Percentiles rank a stretch among this genome's conserved stretches.
phyloP scores from a whole-genome alignment of 2,797 vertebrate species.

The Rhyacichthys aspro region DNA sequence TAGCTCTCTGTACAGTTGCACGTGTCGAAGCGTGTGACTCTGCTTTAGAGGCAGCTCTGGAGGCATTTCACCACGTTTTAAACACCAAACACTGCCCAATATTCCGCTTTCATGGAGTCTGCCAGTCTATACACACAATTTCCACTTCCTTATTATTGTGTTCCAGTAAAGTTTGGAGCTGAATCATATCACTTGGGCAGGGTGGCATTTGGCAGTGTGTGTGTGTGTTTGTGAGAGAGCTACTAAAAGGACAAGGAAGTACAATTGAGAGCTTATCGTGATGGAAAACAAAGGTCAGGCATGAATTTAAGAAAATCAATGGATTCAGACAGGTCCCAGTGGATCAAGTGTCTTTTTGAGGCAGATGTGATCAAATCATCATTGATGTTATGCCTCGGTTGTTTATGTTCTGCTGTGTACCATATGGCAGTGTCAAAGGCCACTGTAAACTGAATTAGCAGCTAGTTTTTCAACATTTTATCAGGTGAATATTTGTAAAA shows the following conservation, averaged over 20 bases:
- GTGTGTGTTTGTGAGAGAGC: too few species aligned
- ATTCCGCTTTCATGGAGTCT: neutral
- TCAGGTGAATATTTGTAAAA: too few species aligned
- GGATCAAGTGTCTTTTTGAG: neutral
- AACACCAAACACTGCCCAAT: slow-evolving; percentile 12
- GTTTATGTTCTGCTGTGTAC: neutral
- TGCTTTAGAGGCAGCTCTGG: slow-evolving; percentile 33
- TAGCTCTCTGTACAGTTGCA: slow-evolving; percentile 75
- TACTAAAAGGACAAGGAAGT: slow-evolving; percentile 18
- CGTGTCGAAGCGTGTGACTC: slow-evolving; percentile 82
- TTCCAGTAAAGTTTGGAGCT: slow-evolving; percentile 35
- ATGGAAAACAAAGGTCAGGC: slow-evolving; percentile 14
- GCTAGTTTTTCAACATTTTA: neutral
- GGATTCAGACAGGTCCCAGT: neutral
- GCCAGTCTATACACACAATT: neutral
- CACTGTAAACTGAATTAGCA: neutral
- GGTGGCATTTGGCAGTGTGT: slow-evolving; percentile 4
- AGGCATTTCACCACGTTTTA: slow-evolving; percentile 32
- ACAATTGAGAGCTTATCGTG: slow-evolving; percentile 22
- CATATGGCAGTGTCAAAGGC: slow-evolving; percentile 8
- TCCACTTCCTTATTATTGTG: slow-evolving; percentile 10
- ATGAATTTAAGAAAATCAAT: neutral
- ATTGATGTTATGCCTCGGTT: slow-evolving; percentile 1
- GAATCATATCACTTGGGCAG: slow-evolving; percentile 32
- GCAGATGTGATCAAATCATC: neutral